These are phyloP conservation scores for Cranoglanis bouderius DNA, from an alignment of 2,113 vertebrate genomes.

Conservation along the genomic window DNA sequence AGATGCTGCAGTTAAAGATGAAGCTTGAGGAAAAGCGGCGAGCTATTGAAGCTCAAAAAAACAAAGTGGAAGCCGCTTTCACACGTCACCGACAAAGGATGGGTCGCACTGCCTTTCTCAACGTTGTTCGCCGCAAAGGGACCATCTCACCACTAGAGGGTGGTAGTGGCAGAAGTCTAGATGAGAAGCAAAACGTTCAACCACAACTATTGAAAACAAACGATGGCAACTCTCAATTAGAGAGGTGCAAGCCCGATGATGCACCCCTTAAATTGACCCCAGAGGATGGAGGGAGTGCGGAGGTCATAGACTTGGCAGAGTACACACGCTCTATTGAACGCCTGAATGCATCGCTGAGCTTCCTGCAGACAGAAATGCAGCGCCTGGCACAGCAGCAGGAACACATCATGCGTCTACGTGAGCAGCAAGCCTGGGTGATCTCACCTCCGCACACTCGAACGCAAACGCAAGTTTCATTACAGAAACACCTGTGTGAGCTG, in stretches of 20 bases:
- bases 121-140: slow-evolving; percentile 89
- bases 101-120: slow-evolving; percentile 95
- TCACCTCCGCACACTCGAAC: slow-evolving; percentile 77
- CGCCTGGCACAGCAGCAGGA: slow-evolving; percentile 94
- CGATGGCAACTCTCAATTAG: slow-evolving; percentile 56
- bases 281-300: slow-evolving; percentile 79
- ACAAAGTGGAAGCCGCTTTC: slow-evolving; percentile 94
- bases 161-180: slow-evolving; percentile 69
- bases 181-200: slow-evolving; percentile 69
- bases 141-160: slow-evolving; percentile 79
- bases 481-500: slow-evolving; percentile 84
- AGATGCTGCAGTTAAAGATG: slow-evolving; percentile 97
- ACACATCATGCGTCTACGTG: slow-evolving; percentile 92
- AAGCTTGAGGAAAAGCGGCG: slow-evolving; percentile 93
- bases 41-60: slow-evolving; percentile 96
- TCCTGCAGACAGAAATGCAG: slow-evolving; percentile 96
- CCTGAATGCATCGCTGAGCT: slow-evolving; percentile 87
- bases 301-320: slow-evolving; percentile 84
- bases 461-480: slow-evolving; percentile 71
- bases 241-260: slow-evolving; percentile 73
- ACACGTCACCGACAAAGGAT: slow-evolving; percentile 92
- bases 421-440: slow-evolving; percentile 91
- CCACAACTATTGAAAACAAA: slow-evolving; percentile 18
- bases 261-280: slow-evolving; percentile 83
- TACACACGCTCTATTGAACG: slow-evolving; percentile 94